Evolutionary conservation across 2,113 vertebrate genomes (phyloP), one percentile per base, ranked within the genome.

Genomic region (Pygoscelis adeliae): DNA sequence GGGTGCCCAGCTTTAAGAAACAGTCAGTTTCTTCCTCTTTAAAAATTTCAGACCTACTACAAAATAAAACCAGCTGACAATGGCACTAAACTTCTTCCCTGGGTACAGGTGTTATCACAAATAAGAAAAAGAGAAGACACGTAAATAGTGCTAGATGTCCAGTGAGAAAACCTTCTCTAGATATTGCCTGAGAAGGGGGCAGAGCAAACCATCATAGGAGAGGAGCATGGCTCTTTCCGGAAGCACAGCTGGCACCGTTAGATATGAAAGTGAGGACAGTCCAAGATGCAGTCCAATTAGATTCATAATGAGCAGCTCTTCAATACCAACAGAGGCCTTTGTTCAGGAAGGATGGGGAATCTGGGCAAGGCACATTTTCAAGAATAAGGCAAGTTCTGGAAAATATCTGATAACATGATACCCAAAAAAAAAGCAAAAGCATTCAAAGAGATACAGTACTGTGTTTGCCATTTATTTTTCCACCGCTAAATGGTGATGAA

Each of bases 191-290:
- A n/a, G 44, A 56, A 80, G 12, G 8, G 6, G 15, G 8, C 29
- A 55, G 36, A 8, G 30, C 38, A 61, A 59, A 36, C 11, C 40
- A 14, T 5, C 3, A 0, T 5, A 29, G 18, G 27, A 65, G 38
- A 23, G 58, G 20, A 80, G 18, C 1, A 1, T 11, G n/a, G 20
- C 36, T 62, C 21, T 49, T 42, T 29, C 29, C 38, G 53, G 55
- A 36, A 65, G 23, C 40, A 42, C 15, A 15, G 44, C 8, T 15
- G 7, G 29, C 5, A 46, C 34, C 2, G 0, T 3, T 25, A 52
- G 55, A 11, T 34, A 17, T 26, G 29, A 18, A 70, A 52, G 8
- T 11, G 13, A 67, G 20, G 46, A 38, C 19, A 17, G 22, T 21
- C 19, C 9, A 42, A 61, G 62, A 36, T 3, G 3, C 21, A 42